Percentiles rank a stretch among this genome's conserved stretches.
phyloP scores from a whole-genome alignment of 2,888 invertebrate species.

The Apotomis capreana region DNA sequence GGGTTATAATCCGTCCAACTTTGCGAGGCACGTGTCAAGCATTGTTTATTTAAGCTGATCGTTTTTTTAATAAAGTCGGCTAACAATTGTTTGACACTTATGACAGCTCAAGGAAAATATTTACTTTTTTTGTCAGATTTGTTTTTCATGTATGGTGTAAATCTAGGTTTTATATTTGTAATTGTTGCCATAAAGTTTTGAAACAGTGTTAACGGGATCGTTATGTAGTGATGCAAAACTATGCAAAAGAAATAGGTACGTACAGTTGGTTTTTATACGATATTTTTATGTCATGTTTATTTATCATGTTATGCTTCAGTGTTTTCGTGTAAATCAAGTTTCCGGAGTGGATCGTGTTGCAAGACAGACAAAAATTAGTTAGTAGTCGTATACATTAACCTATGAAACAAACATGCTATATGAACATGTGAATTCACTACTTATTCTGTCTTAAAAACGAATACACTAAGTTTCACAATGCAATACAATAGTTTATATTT shows the following conservation, averaged over 20 bases:
- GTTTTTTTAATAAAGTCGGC: conserved; percentile 49
- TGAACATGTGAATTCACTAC: not conserved
- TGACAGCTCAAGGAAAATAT: conserved; percentile 62
- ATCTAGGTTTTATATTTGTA: not conserved
- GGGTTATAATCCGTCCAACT: conserved; percentile 50
- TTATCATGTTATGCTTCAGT: conserved; percentile 12
- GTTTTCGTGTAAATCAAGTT: conserved; percentile 2
- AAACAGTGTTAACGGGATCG: conserved; percentile 21
- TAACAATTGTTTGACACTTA: conserved; percentile 60
- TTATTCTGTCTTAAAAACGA: not conserved
- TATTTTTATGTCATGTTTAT: conserved; percentile 19
- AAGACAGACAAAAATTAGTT: not conserved
- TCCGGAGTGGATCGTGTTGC: not conserved
- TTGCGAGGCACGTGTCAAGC: conserved; percentile 45
- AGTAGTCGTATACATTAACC: not conserved
- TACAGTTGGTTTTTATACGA: conserved; percentile 13
- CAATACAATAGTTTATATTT: too few relatives aligned
- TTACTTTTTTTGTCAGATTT: conserved; percentile 36
- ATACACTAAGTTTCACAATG: not conserved
- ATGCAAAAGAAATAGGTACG: conserved; percentile 23
- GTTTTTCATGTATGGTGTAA: not conserved
- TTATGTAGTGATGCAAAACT: conserved; percentile 26
- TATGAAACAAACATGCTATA: not conserved
- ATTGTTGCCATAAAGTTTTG: conserved; percentile 13
- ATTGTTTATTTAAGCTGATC: not conserved